Conservation (phyloP, 23 tunicate genomes). For the Phallusia fumigata region DNA sequence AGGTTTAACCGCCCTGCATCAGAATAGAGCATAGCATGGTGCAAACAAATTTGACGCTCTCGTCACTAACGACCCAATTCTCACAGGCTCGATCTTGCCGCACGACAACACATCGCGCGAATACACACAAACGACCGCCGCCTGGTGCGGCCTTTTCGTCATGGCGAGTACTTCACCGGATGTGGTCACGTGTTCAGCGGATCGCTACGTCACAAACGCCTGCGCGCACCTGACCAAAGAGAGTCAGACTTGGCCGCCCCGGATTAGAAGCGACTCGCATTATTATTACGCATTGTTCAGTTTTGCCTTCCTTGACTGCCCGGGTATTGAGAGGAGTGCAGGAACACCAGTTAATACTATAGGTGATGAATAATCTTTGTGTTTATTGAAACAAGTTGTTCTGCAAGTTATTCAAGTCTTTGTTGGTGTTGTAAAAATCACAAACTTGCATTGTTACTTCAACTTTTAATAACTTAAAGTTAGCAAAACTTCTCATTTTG, state of each 20-base stretch:
- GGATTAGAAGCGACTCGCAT: conserved; percentile 3
- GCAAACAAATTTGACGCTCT: no score
- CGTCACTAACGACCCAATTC: no score
- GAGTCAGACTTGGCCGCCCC: conserved; percentile 16
- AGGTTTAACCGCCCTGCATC: no score
- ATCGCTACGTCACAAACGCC: not conserved
- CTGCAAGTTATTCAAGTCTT: no score
- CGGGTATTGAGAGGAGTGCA: not conserved
- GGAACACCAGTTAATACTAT: not conserved
- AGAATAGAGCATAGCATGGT: no score
- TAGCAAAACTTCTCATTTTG: not conserved
- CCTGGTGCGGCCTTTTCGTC: conserved; percentile 16
- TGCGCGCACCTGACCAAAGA: not conserved
- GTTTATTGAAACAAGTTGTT: no score
- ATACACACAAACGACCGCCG: conserved; percentile 9
- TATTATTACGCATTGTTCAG: conserved; percentile 12
- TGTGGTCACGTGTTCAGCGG: not conserved
- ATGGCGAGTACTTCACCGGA: not conserved
- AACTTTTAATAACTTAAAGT: no score
- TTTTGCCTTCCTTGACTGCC: conserved; percentile 12
- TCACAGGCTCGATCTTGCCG: conserved; percentile 7
- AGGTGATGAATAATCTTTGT: not conserved
- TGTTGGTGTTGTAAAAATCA: not conserved
- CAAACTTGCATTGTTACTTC: not conserved
- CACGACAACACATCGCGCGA: conserved; percentile 15